Evolutionary conservation across 2,113 vertebrate species (phyloP).

Genomic region (Perccottus glenii): DNA sequence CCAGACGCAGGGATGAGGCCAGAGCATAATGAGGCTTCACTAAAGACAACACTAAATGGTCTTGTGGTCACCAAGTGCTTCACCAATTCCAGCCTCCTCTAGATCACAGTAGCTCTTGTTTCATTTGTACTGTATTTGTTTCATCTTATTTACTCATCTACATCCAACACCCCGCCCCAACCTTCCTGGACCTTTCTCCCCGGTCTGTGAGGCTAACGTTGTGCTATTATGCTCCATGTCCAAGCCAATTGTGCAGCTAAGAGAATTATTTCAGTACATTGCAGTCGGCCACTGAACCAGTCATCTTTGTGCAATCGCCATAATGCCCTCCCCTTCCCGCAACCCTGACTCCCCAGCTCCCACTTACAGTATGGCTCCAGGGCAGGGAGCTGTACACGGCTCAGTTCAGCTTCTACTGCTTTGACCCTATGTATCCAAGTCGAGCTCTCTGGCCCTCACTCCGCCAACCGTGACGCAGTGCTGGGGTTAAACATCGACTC

Average conservation of each 20-base stretch:
- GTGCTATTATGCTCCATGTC: constrained; percentile 60
- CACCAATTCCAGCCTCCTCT: constrained; percentile 23
- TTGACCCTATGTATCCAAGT: constrained; percentile 32
- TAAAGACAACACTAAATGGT: constrained; percentile 50
- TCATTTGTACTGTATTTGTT: constrained; percentile 22
- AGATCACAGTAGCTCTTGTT: constrained; percentile 7
- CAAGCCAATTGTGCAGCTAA: constrained; percentile 81
- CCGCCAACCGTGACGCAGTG: constrained; percentile 30
- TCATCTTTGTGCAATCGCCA: constrained; percentile 52
- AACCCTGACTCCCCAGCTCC: constrained; percentile 40
- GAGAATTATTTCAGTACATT: constrained; percentile 76
- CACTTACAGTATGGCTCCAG: constrained; percentile 52
- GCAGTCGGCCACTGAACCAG: constrained; percentile 75
- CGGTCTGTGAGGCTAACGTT: constrained; percentile 42
- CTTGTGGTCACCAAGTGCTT: constrained; percentile 48
- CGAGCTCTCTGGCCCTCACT: constrained; percentile 41
- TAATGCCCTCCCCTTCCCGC: constrained; percentile 12
- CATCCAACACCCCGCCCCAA: constrained; percentile 1
- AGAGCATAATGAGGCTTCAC: constrained; percentile 62
- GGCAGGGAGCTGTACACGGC: constrained; percentile 49
- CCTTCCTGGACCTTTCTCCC: neutral
- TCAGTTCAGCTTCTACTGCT: constrained; percentile 34
- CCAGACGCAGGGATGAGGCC: constrained; percentile 61
- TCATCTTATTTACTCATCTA: constrained; percentile 44
- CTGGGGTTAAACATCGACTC: constrained; percentile 13